Evolutionary conservation across 2,888 invertebrate genomes (phyloP).

Genomic region (Lochmaea capreae): DNA sequence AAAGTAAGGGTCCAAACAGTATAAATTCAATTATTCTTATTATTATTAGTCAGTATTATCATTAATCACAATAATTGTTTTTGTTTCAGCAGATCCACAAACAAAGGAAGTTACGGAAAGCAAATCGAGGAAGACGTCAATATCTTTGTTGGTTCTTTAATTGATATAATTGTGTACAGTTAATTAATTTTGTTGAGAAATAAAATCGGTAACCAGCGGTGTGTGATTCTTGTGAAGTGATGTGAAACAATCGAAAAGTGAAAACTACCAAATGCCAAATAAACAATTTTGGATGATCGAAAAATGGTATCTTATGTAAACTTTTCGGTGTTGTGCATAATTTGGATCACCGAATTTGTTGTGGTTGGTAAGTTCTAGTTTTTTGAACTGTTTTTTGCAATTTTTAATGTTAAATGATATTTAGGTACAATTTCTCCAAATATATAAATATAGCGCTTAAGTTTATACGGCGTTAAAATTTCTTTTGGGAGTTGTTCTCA

Average conservation of each 20-base stretch:
- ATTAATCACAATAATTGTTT: background rate
- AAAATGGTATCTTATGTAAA: conserved; percentile 40
- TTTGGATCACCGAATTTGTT: conserved; percentile 33
- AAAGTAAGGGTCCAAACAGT: background rate
- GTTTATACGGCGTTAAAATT: too few species aligned
- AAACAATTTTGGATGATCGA: conserved; percentile 23
- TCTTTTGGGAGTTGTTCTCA: too few species aligned
- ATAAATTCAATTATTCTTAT: too few species aligned
- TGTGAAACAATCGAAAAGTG: conserved; percentile 3
- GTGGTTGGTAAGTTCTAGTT: conserved; percentile 26
- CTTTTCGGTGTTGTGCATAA: conserved; percentile 24
- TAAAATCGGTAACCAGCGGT: background rate
- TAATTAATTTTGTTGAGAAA: conserved; percentile 13
- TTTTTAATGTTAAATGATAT: too few species aligned
- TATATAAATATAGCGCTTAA: too few species aligned
- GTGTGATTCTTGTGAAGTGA: conserved; percentile 19
- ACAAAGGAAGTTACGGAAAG: background rate
- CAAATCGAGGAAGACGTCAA: background rate
- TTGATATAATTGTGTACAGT: conserved; percentile 3
- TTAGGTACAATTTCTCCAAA: too few species aligned
- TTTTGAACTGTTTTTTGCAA: too few species aligned
- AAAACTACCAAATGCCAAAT: conserved; percentile 25
- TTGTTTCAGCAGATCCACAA: conserved; percentile 4
- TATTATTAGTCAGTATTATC: background rate
- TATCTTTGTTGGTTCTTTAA: background rate